phyloP scores from a whole-genome alignment of 2,113 vertebrate genomes.

The Xiphias gladius region DNA sequence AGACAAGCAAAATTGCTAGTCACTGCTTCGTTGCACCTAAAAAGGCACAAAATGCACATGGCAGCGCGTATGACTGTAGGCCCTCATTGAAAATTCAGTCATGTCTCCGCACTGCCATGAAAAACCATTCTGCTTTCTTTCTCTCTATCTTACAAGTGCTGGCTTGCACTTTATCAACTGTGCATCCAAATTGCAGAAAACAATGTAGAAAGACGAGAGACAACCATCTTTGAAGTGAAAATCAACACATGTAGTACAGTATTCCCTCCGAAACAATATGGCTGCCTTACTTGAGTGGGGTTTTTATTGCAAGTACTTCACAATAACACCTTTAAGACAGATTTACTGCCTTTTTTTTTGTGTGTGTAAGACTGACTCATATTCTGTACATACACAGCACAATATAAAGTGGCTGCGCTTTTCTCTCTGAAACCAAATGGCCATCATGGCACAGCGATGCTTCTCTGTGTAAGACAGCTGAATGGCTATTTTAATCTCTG shows the following conservation, averaged over 20 bases:
- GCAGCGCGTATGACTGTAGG: constrained; percentile 49
- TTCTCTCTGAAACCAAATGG: constrained; percentile 35
- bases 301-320: constrained; percentile 18
- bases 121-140: constrained; percentile 39
- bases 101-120: constrained; percentile 38
- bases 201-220: constrained; percentile 7
- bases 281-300: not conserved
- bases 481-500: constrained; percentile 67
- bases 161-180: constrained; percentile 22
- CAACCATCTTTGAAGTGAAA: constrained; percentile 18
- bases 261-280: constrained; percentile 24
- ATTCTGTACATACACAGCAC: not conserved
- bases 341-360: not conserved
- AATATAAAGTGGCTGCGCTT: constrained; percentile 8
- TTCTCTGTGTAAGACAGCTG: constrained; percentile 31
- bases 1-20: constrained; percentile 62
- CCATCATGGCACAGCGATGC: constrained; percentile 16
- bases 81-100: constrained; percentile 70
- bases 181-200: constrained; percentile 22
- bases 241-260: not conserved
- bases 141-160: constrained; percentile 2
- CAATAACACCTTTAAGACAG: constrained; percentile 4
- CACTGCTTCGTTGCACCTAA: constrained; percentile 59
- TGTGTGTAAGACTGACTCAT: not conserved
- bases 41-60: constrained; percentile 58